Percentiles rank a stretch among this genome's conserved stretches.
Evolutionary conservation across 2,888 invertebrate genomes (phyloP).

Genomic region (Euzophera pinguis): DNA sequence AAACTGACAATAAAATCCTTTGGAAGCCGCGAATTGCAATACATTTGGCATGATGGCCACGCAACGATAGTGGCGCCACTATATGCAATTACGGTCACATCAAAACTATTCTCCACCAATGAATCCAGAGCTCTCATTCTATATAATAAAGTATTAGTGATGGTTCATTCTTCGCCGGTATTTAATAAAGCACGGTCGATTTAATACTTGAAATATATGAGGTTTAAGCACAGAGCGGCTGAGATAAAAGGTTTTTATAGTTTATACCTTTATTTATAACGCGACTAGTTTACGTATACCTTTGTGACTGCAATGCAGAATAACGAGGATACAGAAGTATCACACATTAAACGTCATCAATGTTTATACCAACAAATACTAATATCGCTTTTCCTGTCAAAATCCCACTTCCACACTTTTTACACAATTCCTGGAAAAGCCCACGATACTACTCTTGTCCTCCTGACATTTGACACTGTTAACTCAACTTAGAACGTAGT

Average conservation of each 20-base stretch:
- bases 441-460: too few species aligned
- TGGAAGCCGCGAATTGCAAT: too few species aligned
- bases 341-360: neutral
- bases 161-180: constrained; percentile 28
- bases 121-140: constrained; percentile 20
- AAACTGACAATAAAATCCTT: too few species aligned
- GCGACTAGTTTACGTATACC: constrained; percentile 28
- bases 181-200: constrained; percentile 29
- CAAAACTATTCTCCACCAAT: constrained; percentile 29
- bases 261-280: constrained; percentile 35
- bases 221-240: constrained; percentile 29
- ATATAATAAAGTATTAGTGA: constrained; percentile 7
- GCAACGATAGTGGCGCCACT: constrained; percentile 35
- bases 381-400: too few species aligned
- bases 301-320: constrained; percentile 10
- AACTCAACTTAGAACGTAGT: too few species aligned
- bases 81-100: constrained; percentile 37
- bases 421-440: too few species aligned
- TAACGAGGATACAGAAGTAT: neutral
- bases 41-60: too few species aligned
- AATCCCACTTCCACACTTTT: too few species aligned
- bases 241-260: constrained; percentile 45
- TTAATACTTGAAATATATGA: constrained; percentile 39
- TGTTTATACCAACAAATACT: neutral
- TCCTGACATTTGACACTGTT: too few species aligned